A percentile compares a stretch with the other conserved stretches of the same genome.
Conservation (phyloP, 2,113 vertebrate genomes). For the Hyperopisus bebe region DNA sequence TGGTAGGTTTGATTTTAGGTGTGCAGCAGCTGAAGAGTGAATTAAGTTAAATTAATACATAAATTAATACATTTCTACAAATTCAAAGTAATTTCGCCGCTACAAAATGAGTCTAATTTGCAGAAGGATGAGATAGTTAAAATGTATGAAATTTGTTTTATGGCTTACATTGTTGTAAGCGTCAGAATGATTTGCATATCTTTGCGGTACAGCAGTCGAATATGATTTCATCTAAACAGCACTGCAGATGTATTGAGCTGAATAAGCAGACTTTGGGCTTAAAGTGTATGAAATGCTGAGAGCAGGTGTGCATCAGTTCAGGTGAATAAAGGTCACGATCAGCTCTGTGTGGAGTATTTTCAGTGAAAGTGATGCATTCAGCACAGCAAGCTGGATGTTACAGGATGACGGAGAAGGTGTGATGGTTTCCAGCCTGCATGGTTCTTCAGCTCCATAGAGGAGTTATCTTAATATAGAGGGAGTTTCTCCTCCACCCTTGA, state of each 20-base stretch:
- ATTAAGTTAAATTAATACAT: slow-evolving; percentile 38
- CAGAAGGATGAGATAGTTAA: slow-evolving; percentile 53
- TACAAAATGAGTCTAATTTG: slow-evolving; percentile 53
- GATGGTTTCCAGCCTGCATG: background rate
- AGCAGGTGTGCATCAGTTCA: background rate
- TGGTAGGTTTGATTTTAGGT: slow-evolving; percentile 63
- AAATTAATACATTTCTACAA: slow-evolving; percentile 66
- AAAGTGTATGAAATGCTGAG: background rate
- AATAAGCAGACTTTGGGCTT: background rate
- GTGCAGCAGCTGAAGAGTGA: slow-evolving; percentile 33
- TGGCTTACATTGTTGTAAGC: slow-evolving; percentile 17
- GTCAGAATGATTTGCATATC: slow-evolving; percentile 23
- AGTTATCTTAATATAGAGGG: background rate
- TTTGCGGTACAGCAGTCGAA: slow-evolving; percentile 36
- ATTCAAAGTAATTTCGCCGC: slow-evolving; percentile 59
- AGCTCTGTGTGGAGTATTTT: background rate
- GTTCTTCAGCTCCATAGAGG: background rate
- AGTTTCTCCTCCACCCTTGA: background rate
- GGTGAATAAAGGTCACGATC: background rate
- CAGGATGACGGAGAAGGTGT: background rate
- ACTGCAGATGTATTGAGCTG: background rate
- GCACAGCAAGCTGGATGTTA: background rate
- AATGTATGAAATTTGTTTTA: slow-evolving; percentile 58
- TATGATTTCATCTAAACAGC: background rate
- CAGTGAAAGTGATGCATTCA: background rate